These are phyloP conservation scores for Pachyseris speciosa DNA, from an alignment of 64 coral and sea anemone species.

Conservation along the genomic window DNA sequence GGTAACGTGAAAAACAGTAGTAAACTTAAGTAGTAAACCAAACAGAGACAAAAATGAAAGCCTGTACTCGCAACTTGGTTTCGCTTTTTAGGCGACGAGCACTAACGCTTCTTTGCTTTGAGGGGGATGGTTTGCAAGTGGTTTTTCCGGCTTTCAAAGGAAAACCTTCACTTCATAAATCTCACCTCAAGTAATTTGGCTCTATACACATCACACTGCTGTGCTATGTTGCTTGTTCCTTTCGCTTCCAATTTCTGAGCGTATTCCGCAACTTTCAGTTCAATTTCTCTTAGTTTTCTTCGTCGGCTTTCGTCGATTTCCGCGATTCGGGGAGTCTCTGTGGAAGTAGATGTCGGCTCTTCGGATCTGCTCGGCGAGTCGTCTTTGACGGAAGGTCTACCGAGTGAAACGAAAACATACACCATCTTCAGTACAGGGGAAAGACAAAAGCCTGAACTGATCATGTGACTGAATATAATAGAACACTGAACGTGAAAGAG, in stretches of 20 bases:
- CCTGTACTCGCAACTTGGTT: too few species aligned
- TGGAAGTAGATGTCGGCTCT: background rate
- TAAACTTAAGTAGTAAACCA: too few species aligned
- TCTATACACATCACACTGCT: conserved; percentile 91
- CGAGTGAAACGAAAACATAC: background rate
- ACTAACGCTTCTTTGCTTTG: too few species aligned
- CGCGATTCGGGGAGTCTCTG: conserved; percentile 56
- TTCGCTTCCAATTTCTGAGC: conserved; percentile 97
- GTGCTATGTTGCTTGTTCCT: conserved; percentile 74
- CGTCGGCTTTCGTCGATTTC: conserved; percentile 93
- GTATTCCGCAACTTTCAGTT: conserved; percentile 93
- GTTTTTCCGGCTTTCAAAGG: too few species aligned
- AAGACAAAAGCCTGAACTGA: background rate
- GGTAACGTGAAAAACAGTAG: too few species aligned
- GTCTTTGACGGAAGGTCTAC: conserved; percentile 47
- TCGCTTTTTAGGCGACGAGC: too few species aligned
- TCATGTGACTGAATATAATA: too few species aligned
- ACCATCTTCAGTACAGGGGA: too few species aligned
- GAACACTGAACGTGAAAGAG: too few species aligned
- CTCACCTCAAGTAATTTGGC: conserved; percentile 86
- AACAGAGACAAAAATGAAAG: too few species aligned
- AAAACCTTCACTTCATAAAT: too few species aligned
- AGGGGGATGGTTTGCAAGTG: too few species aligned
- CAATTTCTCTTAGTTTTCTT: conserved; percentile 92
- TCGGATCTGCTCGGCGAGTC: conserved; percentile 64